Evolutionary conservation across 2,888 invertebrate genomes (phyloP), one percentile per base, ranked within the genome.

Genomic region (Apamea sordens): DNA sequence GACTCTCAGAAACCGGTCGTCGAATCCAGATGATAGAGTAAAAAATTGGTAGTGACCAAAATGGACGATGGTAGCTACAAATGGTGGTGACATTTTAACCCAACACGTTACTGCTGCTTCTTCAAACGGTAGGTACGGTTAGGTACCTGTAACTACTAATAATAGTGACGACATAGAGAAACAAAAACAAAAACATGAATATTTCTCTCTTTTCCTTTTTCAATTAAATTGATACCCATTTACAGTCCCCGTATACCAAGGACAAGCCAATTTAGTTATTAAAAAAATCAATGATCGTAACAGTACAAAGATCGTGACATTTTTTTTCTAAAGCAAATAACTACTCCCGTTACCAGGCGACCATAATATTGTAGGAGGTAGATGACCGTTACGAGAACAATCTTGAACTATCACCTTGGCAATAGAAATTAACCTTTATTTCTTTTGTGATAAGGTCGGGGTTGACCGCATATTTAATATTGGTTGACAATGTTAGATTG

Each of bases 281-380:
- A 28, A 87, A 85, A 88, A 90, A 88, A 89, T 67, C 81, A 80
- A 79, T 79, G 79, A 81, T 77, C 82, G 76, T 90, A 91, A 89
- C 91, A 86, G 90, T 92, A 89, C 77, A 41, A 8, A 28, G 61
- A 77, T 88, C 88, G 86, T 86, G 89, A 89, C 84, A 71, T 83
- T 87, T 91, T 89, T 94, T 93, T 93, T 92, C 90, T 91, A 81
- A 87, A 87, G 80, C 87, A 90, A 92, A 92, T 92, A 93, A 93
- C 90, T 89, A 86, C 85, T 89, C 88, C 93, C 92, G 92, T 93
- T 94, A 95, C 94, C 92, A 93, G 92, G 93, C 93, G 88, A 89
- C 92, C 94, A 94, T 93, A 93, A 93, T 92, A 89, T 90, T 89
- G 90, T 84, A 89, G 90, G 90, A 94, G 94, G 94, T 94, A 91